Base-by-base conservation (phyloP, 2,888 invertebrate species). In the Drosophila fulvimacula region DNA sequence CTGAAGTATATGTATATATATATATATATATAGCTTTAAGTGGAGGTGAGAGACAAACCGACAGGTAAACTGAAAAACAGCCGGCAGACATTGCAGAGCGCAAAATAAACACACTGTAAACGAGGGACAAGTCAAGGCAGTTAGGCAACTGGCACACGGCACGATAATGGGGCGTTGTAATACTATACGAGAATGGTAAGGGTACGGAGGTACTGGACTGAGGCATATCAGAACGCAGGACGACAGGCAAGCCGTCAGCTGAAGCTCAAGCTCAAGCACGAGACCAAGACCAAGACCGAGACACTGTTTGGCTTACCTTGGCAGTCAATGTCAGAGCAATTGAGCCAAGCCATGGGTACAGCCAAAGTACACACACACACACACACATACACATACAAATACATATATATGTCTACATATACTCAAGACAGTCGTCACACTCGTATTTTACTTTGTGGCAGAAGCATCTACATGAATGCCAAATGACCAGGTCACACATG, bases 321-420 rank as follows among this genome's bases (percentile, higher is more conserved):
- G 71, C 75, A 88, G 71, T 85, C 83, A 83, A 83, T 83, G 83
- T 65, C 88, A 83, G 76, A 82, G 82, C 79, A 82, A 84, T 82
- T 87, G 85, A 79, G 76, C 61, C 71, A 61, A 59, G 70, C 69
- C 75, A 59, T 17, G 59, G 64, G 58, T 56, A 67, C 44, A 49
- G 21, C 13, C 38, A 34, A 34, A 51, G 49, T 51, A 48, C 32
- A 49, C 38, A 61, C 41, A 10, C 56, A 41, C 53, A 49, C 19
- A 59, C 51, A 44, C 11, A 34, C 34, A 24, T 1, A 27, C 4
- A 46, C n/a, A 17, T 10, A 30, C 17, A n/a, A n/a, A 2, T 10
- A 30, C 3, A 48, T 30, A 17, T 1, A 77, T 41, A 34, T 48
- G 57, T 56, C 44, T 44, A 60, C 56, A 64, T 39, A 42, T 55